Conservation (phyloP, 2,113 vertebrate genomes). For the Myotis brandtii region DNA sequence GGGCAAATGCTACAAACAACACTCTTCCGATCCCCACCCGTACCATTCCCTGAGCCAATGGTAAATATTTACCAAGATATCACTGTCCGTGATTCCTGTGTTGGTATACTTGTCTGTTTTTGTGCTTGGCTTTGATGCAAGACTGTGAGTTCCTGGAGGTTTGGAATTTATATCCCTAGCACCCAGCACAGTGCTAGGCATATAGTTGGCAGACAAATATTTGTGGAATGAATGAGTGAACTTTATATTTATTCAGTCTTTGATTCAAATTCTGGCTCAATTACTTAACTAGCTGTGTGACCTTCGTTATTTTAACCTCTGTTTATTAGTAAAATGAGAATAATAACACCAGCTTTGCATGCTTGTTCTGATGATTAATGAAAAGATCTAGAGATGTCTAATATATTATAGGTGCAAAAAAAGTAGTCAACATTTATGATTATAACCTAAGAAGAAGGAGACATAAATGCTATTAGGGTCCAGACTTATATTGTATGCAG, state of each 20-base stretch:
- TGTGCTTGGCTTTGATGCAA: neutral
- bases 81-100: neutral
- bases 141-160: neutral
- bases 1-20: neutral
- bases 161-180: neutral
- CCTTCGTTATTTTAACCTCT: constrained; percentile 25
- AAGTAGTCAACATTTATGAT: neutral
- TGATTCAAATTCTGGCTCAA: constrained; percentile 25
- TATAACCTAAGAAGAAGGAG: constrained; percentile 22
- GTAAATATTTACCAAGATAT: neutral
- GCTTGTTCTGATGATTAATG: neutral
- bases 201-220: neutral
- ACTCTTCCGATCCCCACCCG: accelerated
- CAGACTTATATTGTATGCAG: neutral
- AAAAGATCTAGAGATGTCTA: constrained; percentile 1
- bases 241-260: constrained; percentile 20
- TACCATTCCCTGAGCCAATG: neutral
- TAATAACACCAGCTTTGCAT: neutral
- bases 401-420: constrained; percentile 32
- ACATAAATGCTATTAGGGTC: neutral
- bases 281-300: constrained; percentile 13
- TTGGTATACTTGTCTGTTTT: neutral
- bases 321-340: constrained; percentile 2
- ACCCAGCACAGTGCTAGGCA: neutral
- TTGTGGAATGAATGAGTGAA: neutral